Evolutionary conservation across 2,888 invertebrate genomes (phyloP), one percentile per base, ranked within the genome.

Genomic region (Pomacea canaliculata): DNA sequence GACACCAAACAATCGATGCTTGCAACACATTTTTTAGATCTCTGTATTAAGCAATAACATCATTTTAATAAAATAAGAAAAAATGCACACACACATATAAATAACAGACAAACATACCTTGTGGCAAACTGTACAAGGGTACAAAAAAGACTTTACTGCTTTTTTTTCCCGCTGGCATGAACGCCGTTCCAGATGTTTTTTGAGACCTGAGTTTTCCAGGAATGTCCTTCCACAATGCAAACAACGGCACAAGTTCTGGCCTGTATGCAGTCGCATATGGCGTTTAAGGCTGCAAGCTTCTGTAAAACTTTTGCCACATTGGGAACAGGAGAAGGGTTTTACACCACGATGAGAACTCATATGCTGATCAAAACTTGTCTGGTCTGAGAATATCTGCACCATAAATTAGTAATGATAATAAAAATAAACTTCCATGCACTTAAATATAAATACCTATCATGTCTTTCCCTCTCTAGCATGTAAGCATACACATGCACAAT

Each of bases 201-300:
- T 74, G 60, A 74, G 63, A 10, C 74, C 74, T 9, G 74, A 74
- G 69, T 74, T 74, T 67, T 74, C 74, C 69, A 74, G 62, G 49
- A 74, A 74, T 16, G 74, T 74, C 19, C 74, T 60, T 13, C 63
- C 74, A 48, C 74, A 74, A 62, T 62, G 74, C 27, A 74, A 49
- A 18, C 74, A 74, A 0, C 74, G 74, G 51, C 74, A 74, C 69
- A 74, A 59, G 51, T 74, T 74, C 62, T 74, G 62, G 7, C 74
- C 74, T 23, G 74, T 74, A 68, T 74, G 74, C 69, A 74, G 69
- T 19, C 74, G 74, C 0, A 60, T 69, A 68, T 74, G 74, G 19
- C 74, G 74, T 37, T 69, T 74, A 2, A 69, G 69, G 46, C 74
- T 74, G 63, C 74, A 69, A 10, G 74, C 62, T 46, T 74, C 74